Percentiles rank a stretch among this genome's conserved stretches.
Conservation (phyloP, 2,888 invertebrate genomes). For the Athalia circularis region DNA sequence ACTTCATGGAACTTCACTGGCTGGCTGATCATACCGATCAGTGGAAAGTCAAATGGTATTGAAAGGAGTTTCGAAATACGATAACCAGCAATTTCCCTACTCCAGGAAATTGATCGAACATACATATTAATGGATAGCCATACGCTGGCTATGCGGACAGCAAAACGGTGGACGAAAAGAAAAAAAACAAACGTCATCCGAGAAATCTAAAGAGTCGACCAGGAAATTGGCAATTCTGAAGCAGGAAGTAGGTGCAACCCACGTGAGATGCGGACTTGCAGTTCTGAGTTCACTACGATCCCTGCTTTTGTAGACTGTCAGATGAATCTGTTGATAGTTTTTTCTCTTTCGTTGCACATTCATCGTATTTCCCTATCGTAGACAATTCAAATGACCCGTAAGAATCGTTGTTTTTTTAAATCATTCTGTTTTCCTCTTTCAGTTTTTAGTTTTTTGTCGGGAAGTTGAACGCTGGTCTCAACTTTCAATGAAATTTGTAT, state of each 20-base stretch:
- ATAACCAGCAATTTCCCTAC: conserved; percentile 29
- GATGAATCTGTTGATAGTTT: too few species aligned
- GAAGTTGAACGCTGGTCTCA: not conserved
- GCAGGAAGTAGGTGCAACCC: conserved; percentile 10
- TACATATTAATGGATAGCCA: not conserved
- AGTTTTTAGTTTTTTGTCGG: not conserved
- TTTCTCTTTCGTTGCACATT: too few species aligned
- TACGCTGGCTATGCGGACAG: not conserved
- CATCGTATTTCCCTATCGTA: too few species aligned
- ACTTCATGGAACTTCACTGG: too few species aligned
- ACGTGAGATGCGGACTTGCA: too few species aligned
- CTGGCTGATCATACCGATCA: too few species aligned
- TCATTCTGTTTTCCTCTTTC: not conserved
- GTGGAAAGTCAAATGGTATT: conserved; percentile 7
- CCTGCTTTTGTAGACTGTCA: too few species aligned
- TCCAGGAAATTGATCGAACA: not conserved
- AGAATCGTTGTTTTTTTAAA: too few species aligned
- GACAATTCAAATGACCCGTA: too few species aligned
- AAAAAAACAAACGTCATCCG: conserved; percentile 1
- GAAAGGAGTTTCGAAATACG: not conserved
- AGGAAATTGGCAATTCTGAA: conserved; percentile 43
- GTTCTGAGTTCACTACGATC: too few species aligned
- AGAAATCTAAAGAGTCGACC: not conserved
- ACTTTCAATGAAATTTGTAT: conserved; percentile 20
- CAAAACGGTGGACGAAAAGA: conserved; percentile 22